Percentiles rank a stretch among this genome's conserved stretches.
Conservation (phyloP, 1,140 invertebrate genomes). For the Tyrophagus putrescentiae region DNA sequence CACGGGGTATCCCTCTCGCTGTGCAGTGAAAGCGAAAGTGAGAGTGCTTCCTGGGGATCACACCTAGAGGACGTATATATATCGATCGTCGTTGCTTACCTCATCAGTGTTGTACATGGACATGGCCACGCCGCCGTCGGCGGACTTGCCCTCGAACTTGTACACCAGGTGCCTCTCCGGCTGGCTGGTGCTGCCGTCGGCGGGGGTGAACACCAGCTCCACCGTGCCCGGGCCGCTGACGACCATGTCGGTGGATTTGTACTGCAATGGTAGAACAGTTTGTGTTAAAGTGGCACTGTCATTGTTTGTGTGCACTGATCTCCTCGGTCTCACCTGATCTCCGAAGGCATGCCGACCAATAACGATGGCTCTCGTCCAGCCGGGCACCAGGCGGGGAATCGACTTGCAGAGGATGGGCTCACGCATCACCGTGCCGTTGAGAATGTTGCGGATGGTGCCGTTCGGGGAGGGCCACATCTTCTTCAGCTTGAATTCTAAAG, state of each 20-base stretch:
- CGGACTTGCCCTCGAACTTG: constrained; percentile 34
- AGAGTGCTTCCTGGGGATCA: neutral
- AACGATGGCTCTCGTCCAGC: constrained; percentile 93
- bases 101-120: constrained; percentile 96
- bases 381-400: constrained; percentile 79
- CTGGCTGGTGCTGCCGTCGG: constrained; percentile 36
- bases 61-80: neutral
- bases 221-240: constrained; percentile 72
- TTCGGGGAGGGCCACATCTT: constrained; percentile 99
- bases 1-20: too few relatives aligned
- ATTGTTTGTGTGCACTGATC: neutral
- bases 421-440: constrained; percentile 85
- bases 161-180: constrained; percentile 55
- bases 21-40: too few relatives aligned
- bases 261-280: constrained; percentile 15
- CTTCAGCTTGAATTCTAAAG: constrained; percentile 91
- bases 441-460: constrained; percentile 93
- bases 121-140: constrained; percentile 51
- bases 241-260: constrained; percentile 34
- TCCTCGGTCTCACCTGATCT: constrained; percentile 41
- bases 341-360: constrained; percentile 94
- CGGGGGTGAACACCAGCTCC: constrained; percentile 63
- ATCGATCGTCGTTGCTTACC: constrained; percentile 10
- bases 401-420: constrained; percentile 97
- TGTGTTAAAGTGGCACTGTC: neutral